These are phyloP conservation scores for Eupithecia dodoneata DNA, from an alignment of 2,888 invertebrate genomes.

Conservation along the genomic window DNA sequence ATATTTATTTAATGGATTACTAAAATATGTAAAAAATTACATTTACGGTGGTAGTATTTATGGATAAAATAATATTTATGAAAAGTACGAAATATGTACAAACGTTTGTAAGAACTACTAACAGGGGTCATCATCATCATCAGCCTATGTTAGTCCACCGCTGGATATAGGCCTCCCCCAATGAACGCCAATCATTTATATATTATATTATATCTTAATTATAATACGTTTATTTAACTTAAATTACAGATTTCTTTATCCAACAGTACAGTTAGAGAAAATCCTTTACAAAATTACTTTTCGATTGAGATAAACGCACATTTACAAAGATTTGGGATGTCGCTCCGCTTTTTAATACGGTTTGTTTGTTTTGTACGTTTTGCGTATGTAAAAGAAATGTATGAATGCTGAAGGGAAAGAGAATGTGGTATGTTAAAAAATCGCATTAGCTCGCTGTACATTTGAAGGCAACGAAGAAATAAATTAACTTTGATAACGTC, in stretches of 20 bases:
- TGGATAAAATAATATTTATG: background rate
- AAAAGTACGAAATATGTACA: background rate
- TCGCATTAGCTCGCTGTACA: background rate
- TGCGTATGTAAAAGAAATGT: background rate
- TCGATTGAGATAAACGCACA: constrained; percentile 49
- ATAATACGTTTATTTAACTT: background rate
- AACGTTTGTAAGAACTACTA: background rate
- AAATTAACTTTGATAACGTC: background rate
- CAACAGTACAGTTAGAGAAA: constrained; percentile 23
- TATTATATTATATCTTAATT: too few relatives aligned
- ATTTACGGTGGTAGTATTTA: background rate
- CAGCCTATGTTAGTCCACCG: too few relatives aligned
- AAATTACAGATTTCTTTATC: background rate
- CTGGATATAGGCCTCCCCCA: too few relatives aligned
- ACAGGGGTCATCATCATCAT: background rate
- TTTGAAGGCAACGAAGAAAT: background rate
- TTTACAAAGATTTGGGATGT: constrained; percentile 40
- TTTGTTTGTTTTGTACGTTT: constrained; percentile 27
- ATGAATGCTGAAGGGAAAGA: background rate
- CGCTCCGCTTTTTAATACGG: constrained; percentile 34
- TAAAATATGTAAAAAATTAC: background rate
- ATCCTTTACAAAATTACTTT: constrained; percentile 50
- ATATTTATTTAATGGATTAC: background rate
- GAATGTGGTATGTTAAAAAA: background rate
- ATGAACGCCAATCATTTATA: too few relatives aligned